A percentile compares a stretch with the other conserved stretches of the same genome.
Conservation (phyloP, 2,113 vertebrate species). For the Falcunculus frontatus region DNA sequence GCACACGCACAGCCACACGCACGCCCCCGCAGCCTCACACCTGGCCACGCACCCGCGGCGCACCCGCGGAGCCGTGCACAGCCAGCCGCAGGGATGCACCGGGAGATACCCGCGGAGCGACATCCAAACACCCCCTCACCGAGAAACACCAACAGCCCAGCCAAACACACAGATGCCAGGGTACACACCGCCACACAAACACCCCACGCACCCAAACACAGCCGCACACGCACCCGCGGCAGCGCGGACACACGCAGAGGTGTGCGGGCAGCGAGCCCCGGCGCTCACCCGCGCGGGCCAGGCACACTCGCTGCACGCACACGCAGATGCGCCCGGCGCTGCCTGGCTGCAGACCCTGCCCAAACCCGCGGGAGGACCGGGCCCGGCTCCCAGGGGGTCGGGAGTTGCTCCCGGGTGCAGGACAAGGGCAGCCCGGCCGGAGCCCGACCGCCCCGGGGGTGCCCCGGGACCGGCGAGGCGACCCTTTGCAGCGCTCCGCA, state of each 20-base stretch:
- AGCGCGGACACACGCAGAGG: neutral
- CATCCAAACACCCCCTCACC: constrained; percentile 49
- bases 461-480: neutral
- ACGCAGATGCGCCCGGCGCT: neutral
- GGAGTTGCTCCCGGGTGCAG: neutral
- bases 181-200: constrained; percentile 37
- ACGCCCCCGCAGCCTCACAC: neutral
- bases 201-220: constrained; percentile 54
- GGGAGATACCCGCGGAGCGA: neutral
- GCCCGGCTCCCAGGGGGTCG: neutral
- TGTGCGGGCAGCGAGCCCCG: neutral
- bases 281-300: neutral
- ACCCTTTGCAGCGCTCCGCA: neutral
- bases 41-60: neutral
- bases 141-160: constrained; percentile 8
- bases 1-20: neutral
- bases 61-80: neutral
- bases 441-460: no score
- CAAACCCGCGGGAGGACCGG: neutral
- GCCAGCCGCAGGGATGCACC: neutral
- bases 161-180: constrained; percentile 45
- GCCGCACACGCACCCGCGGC: neutral
- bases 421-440: neutral
- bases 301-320: neutral
- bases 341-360: neutral